Evolutionary conservation across 2,888 invertebrate genomes (phyloP), one percentile per base, ranked within the genome.

Genomic region (Phortica magna): DNA sequence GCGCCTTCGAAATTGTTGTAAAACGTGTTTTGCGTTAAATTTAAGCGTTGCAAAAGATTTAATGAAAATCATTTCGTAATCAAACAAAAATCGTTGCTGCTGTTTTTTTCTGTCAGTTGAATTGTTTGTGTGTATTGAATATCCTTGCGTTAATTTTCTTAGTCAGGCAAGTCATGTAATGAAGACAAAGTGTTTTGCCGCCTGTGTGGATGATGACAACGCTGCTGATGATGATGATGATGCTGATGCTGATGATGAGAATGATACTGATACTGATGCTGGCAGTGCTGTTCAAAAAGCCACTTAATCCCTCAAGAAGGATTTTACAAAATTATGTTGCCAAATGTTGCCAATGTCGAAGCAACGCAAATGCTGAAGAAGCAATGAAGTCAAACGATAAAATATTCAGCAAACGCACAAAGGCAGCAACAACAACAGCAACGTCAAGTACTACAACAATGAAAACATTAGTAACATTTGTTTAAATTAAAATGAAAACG

Each of bases 401-500:
- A 87, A 84, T 88, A 89, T 88, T 86, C 88, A 89, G 84, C 83
- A 88, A 88, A 83, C 88, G 79, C 82, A 73, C 78, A 75, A 57
- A 73, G 73, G 42, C 53, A 71, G 73, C 75, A 65, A 41, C 70
- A 81, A 74, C 74, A 77, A 65, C 57, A 68, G 57, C 76, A 77
- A 64, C 75, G 71, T 61, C 22, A 64, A 74, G 57, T 41, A 65
- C 19, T 65, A 79, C 78, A 80, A 82, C 83, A 84, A 85, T 84
- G 84, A 83, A 82, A 87, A 87, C 88, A 87, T 86, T 83, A 82
- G 81, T 78, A 87, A 86, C 87, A 82, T 85, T 88, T 89, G 86
- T 84, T 88, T 83, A 84, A 85, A 87, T 88, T 89, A 86, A 89
- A 88, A 85, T 83, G 85, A 83, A 89, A 88, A 88, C 83, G 84